Evolutionary conservation across 2,888 invertebrate genomes (phyloP).

Genomic region (Caenorhabditis angaria): DNA sequence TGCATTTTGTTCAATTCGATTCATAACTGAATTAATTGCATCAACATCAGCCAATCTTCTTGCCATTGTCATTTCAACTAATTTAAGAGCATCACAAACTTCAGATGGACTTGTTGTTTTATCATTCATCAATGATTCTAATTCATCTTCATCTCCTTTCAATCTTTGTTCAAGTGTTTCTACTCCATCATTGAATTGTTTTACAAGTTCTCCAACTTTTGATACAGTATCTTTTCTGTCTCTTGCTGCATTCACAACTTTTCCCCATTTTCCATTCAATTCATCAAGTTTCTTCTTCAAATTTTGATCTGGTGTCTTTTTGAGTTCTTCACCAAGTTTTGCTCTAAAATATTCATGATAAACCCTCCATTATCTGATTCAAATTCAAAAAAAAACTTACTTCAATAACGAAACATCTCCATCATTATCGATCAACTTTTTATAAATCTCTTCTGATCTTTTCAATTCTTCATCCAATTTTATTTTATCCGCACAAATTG

Average conservation of each 20-base stretch:
- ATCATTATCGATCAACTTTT: constrained; percentile 88
- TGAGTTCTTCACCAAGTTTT: constrained; percentile 72
- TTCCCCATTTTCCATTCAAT: constrained; percentile 90
- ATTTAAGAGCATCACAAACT: constrained; percentile 40
- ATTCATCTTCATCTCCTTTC: constrained; percentile 47
- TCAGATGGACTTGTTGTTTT: constrained; percentile 13
- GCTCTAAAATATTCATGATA: constrained; percentile 19
- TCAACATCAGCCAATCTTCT: constrained; percentile 54
- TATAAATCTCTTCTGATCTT: constrained; percentile 80
- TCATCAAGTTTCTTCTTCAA: constrained; percentile 82
- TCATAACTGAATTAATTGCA: constrained; percentile 36
- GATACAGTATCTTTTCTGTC: constrained; percentile 75
- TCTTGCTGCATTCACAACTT: constrained; percentile 85
- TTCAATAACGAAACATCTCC: constrained; percentile 82
- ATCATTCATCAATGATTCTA: constrained; percentile 30
- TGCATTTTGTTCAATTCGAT: constrained; percentile 52
- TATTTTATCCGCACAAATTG: constrained; percentile 85
- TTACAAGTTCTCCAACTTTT: constrained; percentile 55
- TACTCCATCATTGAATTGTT: constrained; percentile 50
- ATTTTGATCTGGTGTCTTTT: constrained; percentile 77
- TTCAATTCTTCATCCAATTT: constrained; percentile 82
- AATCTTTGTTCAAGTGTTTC: constrained; percentile 42
- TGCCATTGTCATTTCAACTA: constrained; percentile 49
- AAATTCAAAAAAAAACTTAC: constrained; percentile 15
- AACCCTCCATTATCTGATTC: background rate